Conservation (phyloP, 2,797 vertebrate genomes). For the Yasuhikotakia modesta region DNA sequence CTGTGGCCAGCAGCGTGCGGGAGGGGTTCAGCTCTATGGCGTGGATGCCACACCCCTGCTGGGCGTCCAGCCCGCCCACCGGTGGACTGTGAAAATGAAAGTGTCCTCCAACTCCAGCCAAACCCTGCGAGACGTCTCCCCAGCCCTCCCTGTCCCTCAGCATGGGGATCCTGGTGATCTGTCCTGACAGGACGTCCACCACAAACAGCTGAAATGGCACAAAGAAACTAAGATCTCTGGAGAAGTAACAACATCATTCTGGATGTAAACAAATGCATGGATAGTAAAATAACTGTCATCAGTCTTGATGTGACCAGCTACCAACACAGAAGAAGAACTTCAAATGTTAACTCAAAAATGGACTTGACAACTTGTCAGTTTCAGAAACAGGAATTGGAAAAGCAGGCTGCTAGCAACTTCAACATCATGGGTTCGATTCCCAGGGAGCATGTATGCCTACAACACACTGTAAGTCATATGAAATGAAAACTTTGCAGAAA, state of each 20-base stretch:
- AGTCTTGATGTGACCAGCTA: background rate
- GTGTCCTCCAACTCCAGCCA: constrained; percentile 57
- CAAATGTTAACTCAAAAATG: no score
- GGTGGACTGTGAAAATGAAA: constrained; percentile 63
- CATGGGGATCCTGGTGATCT: constrained; percentile 97
- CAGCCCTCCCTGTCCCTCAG: constrained; percentile 88
- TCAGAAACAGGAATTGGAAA: no score
- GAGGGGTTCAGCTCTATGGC: constrained; percentile 97
- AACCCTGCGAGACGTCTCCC: constrained; percentile 62
- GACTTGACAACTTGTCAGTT: no score
- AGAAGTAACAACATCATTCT: background rate
- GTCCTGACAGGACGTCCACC: constrained; percentile 90
- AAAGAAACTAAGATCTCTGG: background rate
- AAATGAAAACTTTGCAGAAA: background rate
- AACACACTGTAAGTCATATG: background rate
- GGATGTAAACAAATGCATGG: background rate
- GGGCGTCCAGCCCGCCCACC: constrained; percentile 78
- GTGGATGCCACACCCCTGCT: constrained; percentile 96
- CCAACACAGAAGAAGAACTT: no score
- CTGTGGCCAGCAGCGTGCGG: constrained; percentile 90
- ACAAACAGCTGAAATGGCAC: constrained; percentile 86
- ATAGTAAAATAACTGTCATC: background rate
- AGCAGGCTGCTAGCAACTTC: background rate
- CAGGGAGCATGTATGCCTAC: no score
- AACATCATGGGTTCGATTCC: background rate